phyloP scores from a whole-genome alignment of 1,140 invertebrate genomes.

The Drosophila nigrodunni region DNA sequence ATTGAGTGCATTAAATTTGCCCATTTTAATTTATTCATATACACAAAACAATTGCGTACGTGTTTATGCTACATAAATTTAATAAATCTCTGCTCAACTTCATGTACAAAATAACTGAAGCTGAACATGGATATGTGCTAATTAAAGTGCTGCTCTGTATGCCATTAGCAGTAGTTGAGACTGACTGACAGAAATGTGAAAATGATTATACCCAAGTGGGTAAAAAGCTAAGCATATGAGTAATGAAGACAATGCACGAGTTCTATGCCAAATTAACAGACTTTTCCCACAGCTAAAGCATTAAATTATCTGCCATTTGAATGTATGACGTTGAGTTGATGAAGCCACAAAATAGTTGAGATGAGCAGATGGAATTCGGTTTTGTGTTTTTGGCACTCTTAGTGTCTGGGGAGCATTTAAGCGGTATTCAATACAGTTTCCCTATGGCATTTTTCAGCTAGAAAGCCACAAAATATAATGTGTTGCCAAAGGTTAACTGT shows the following conservation, averaged over 20 bases:
- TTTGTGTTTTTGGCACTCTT: not conserved
- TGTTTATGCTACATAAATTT: too few relatives aligned
- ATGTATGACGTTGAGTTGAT: conserved; percentile 10
- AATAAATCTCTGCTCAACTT: too few relatives aligned
- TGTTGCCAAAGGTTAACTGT: conserved; percentile 13
- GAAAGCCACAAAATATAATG: not conserved
- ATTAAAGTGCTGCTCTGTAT: too few relatives aligned
- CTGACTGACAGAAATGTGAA: not conserved
- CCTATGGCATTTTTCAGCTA: conserved; percentile 11
- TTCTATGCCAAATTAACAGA: conserved; percentile 3
- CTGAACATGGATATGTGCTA: too few relatives aligned
- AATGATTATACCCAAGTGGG: not conserved
- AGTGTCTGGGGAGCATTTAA: conserved; percentile 11
- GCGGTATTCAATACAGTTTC: conserved; percentile 13
- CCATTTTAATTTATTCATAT: conserved; percentile 11
- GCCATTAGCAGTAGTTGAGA: conserved; percentile 4
- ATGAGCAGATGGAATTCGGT: not conserved
- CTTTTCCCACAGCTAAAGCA: not conserved
- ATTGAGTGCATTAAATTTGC: conserved; percentile 19
- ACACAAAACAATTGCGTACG: not conserved
- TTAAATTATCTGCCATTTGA: conserved; percentile 15
- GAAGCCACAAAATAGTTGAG: not conserved
- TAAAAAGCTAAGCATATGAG: conserved; percentile 4
- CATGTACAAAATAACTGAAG: too few relatives aligned
- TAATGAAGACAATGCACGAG: conserved; percentile 7